Percentiles rank a stretch among this genome's conserved stretches.
phyloP scores from a whole-genome alignment of 1,140 invertebrate genomes.

The Centruroides sculpturatus region DNA sequence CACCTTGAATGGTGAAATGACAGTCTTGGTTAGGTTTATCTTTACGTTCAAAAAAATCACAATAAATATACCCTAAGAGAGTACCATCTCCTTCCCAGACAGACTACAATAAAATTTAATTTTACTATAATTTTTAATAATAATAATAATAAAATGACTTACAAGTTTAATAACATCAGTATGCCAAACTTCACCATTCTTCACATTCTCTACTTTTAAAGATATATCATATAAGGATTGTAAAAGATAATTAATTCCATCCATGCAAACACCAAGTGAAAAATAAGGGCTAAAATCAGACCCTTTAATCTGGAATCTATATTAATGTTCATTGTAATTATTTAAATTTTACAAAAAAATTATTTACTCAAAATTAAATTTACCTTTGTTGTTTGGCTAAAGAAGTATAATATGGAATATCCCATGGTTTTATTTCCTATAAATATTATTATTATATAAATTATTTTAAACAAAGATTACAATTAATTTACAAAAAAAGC shows the following conservation, averaged over 20 bases:
- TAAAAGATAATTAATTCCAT: slow-evolving; percentile 77
- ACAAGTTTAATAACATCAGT: neutral
- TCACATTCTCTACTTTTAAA: slow-evolving; percentile 50
- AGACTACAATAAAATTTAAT: slow-evolving; percentile 14
- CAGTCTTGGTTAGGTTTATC: slow-evolving; percentile 94
- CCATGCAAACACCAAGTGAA: slow-evolving; percentile 88
- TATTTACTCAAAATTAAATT: neutral
- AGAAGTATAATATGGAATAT: slow-evolving; percentile 51
- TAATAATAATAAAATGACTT: slow-evolving; percentile 4
- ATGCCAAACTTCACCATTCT: slow-evolving; percentile 64
- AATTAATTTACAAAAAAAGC: neutral
- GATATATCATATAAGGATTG: slow-evolving; percentile 62
- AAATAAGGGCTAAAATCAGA: slow-evolving; percentile 72
- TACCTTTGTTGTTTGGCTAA: slow-evolving; percentile 9
- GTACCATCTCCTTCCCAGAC: slow-evolving; percentile 60
- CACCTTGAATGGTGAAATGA: slow-evolving; percentile 94
- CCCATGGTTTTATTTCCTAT: slow-evolving; percentile 45
- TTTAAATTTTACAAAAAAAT: no score
- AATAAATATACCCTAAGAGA: slow-evolving; percentile 86
- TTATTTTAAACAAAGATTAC: neutral
- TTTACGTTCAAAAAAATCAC: slow-evolving; percentile 82
- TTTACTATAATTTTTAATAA: neutral
- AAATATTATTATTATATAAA: no score
- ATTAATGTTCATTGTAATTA: no score
- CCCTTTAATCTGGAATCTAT: slow-evolving; percentile 22